These are phyloP conservation scores for Campylomormyrus numenius DNA, from an alignment of 2,113 vertebrate genomes.

Conservation along the genomic window DNA sequence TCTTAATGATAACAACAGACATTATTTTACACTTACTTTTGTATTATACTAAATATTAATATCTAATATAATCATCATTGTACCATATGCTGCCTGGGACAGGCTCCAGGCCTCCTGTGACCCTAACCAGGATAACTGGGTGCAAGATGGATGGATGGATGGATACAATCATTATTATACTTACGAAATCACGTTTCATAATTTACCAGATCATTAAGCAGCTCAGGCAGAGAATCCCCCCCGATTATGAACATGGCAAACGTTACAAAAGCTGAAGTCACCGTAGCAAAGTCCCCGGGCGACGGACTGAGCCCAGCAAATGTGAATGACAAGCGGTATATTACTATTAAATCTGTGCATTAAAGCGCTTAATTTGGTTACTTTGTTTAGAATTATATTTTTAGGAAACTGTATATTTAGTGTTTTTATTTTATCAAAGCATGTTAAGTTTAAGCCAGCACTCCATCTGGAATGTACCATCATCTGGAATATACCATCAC, in stretches of 20 bases:
- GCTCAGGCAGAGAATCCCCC: background rate
- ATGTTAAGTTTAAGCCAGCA: background rate
- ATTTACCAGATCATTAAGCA: background rate
- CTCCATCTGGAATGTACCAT: background rate
- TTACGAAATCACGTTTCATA: background rate
- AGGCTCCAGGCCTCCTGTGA: background rate
- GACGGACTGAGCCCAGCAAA: background rate
- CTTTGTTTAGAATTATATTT: background rate
- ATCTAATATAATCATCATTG: background rate
- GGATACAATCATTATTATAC: background rate
- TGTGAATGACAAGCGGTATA: background rate
- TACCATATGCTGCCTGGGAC: background rate
- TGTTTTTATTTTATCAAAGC: background rate
- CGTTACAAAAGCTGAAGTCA: background rate
- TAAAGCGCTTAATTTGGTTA: background rate
- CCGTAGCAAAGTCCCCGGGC: background rate
- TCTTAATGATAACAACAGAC: background rate
- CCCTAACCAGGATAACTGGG: background rate
- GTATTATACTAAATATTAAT: background rate
- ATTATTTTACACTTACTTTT: background rate
- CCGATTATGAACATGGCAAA: background rate
- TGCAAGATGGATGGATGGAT: background rate
- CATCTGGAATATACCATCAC: too few relatives aligned
- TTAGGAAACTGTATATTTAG: background rate
- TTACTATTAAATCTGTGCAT: background rate